Evolutionary conservation across 35 echinoderm and acorn worm genomes (phyloP).

Genomic region (Eucidaris tribuloides): DNA sequence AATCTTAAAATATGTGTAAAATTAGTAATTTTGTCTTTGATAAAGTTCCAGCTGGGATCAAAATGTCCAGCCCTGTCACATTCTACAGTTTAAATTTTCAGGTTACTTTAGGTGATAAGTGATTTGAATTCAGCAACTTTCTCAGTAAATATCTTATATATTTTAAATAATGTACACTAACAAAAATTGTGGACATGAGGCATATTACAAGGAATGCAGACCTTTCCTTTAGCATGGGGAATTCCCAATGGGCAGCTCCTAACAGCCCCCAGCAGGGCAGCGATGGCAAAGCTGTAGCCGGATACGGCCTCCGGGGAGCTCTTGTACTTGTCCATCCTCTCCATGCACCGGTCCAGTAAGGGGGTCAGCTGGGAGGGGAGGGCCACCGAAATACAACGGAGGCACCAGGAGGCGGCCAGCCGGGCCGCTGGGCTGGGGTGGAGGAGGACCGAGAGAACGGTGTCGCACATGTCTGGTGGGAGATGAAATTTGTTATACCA

Average conservation of each 20-base stretch:
- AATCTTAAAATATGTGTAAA: too few species aligned
- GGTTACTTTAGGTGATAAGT: too few species aligned
- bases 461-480: constrained; percentile 78
- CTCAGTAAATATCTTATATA: too few species aligned
- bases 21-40: too few species aligned
- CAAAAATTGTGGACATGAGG: too few species aligned
- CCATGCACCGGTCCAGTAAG: constrained; percentile 82
- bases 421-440: constrained; percentile 91
- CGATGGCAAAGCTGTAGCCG: constrained; percentile 95
- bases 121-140: too few species aligned
- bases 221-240: constrained; percentile 94
- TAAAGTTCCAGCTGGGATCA: too few species aligned
- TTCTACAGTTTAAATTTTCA: too few species aligned
- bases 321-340: constrained; percentile 74
- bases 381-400: constrained; percentile 85
- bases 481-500: not conserved
- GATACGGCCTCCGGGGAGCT: constrained; percentile 93
- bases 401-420: constrained; percentile 89
- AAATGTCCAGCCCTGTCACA: too few species aligned
- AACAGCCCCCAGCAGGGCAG: constrained; percentile 84
- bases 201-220: too few species aligned
- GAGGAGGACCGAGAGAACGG: constrained; percentile 76
- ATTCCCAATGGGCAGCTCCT: constrained; percentile 91
- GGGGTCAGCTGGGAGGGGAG: constrained; percentile 89
- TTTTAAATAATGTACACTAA: too few species aligned